Conservation (phyloP, 2,797 vertebrate genomes). For the Leptatherina wallacei region DNA sequence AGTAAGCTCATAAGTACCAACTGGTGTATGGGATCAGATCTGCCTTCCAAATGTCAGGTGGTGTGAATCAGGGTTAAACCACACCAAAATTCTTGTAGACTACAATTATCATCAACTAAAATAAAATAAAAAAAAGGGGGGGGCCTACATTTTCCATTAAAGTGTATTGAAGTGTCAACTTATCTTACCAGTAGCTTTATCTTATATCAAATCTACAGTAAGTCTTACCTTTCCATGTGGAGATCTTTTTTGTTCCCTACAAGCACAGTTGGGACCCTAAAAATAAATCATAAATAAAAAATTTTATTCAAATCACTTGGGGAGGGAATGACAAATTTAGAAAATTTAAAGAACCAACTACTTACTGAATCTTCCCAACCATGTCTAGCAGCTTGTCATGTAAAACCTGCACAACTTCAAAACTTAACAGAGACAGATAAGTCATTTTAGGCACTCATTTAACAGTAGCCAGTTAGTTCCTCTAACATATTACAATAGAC, state of each 20-base stretch:
- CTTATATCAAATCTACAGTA: not conserved
- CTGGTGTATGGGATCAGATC: no score
- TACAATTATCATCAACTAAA: no score
- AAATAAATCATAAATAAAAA: constrained; percentile 1
- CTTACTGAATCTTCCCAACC: constrained; percentile 88
- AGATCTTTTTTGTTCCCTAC: constrained; percentile 92
- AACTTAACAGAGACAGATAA: constrained; percentile 79
- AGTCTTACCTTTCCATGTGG: constrained; percentile 85
- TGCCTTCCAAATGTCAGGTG: no score
- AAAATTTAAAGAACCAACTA: constrained; percentile 44
- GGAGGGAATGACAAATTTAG: constrained; percentile 22
- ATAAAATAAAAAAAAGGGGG: no score
- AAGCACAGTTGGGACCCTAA: constrained; percentile 89
- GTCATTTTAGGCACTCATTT: constrained; percentile 9
- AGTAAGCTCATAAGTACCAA: no score
- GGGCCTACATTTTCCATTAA: not conserved
- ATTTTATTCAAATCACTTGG: not conserved
- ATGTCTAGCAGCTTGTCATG: constrained; percentile 89
- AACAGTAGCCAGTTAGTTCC: not conserved
- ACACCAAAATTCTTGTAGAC: no score
- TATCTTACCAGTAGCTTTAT: not conserved
- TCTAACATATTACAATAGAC: not conserved
- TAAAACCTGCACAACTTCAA: constrained; percentile 89
- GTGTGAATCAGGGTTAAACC: no score
- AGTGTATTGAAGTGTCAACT: not conserved